Base-by-base conservation (phyloP, 2,797 vertebrate genomes). In the Micromesistius poutassou region DNA sequence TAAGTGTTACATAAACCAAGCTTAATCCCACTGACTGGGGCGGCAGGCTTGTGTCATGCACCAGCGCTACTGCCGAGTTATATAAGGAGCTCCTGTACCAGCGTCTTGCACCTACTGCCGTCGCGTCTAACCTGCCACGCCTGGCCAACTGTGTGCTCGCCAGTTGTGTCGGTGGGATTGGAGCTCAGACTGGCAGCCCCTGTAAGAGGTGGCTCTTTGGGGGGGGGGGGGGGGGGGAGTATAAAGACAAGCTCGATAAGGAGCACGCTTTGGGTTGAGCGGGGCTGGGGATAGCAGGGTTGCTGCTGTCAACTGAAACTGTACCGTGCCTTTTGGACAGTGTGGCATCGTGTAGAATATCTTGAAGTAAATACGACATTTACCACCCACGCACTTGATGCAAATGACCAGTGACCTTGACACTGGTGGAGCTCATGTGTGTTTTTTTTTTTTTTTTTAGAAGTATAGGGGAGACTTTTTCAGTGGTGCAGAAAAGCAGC, bases 1-100 rank as follows among this genome's bases (percentile, higher is more conserved):
- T 81, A 88, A 88, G 83, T 84, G 88, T 92, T 93, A 92, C 73
- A 89, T 92, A 92, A 94, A 92, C 87, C 55, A 83, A 88, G 84
- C 85, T 91, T 89, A 93, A 93, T 91, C 88, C 90, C 90, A 85
- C 85, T 83, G 85, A 89, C 85, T 84, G 88, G 84, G 84, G 55
- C 87, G 86, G 86, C 84, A 82, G 85, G 86, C 81, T 82, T 80
- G 88, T 88, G 89, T 90, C 84, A 82, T 88, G 88, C 78, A 81
- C 35, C 76, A 28, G 83, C 81, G 78, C 77, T 74, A 74, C 79
- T 76, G 75, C 74, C 74, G 72, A n/a, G 81, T 91, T 92, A 91
- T 35, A 76, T 84, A 92, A 92, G 83, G 82, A 73, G 76, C 81
- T 82, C 85, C 82, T 79, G 83, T 36, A 81, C 79, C 71, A 50